These are phyloP conservation scores for Proctacanthus coquilletti DNA, from an alignment of 1,140 invertebrate species.

Conservation along the genomic window DNA sequence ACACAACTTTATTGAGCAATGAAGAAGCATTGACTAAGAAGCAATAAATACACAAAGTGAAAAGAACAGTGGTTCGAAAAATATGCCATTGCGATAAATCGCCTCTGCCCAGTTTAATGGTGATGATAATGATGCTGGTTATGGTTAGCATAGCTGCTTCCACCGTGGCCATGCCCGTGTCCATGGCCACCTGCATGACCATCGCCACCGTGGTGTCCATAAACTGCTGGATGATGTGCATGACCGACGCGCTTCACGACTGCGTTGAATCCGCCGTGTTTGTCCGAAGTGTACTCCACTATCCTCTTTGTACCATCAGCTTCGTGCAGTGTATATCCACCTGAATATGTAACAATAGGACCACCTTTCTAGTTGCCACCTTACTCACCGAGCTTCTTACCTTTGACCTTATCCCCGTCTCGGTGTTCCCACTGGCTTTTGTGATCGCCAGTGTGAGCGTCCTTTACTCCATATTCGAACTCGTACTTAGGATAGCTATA, in stretches of 20 bases:
- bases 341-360: no score
- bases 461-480: constrained; percentile 36
- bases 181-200: background rate
- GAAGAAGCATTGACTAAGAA: no score
- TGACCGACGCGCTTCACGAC: constrained; percentile 33
- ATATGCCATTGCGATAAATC: no score
- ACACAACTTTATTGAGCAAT: no score
- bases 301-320: constrained; percentile 36
- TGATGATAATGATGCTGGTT: no score
- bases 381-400: no score
- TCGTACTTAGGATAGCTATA: constrained; percentile 33
- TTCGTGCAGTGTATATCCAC: constrained; percentile 36
- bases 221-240: constrained; percentile 19
- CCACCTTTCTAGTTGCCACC: no score
- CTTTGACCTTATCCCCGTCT: constrained; percentile 36
- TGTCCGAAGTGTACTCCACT: constrained; percentile 37
- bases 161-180: no score
- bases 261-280: constrained; percentile 32
- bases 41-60: no score
- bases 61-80: no score
- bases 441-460: constrained; percentile 35
- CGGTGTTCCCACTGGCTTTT: constrained; percentile 38
- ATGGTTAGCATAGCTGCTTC: no score
- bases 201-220: constrained; percentile 10
- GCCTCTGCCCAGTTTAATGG: no score